Conservation (phyloP, 2,113 vertebrate species). For the Vulpes lagopus region DNA sequence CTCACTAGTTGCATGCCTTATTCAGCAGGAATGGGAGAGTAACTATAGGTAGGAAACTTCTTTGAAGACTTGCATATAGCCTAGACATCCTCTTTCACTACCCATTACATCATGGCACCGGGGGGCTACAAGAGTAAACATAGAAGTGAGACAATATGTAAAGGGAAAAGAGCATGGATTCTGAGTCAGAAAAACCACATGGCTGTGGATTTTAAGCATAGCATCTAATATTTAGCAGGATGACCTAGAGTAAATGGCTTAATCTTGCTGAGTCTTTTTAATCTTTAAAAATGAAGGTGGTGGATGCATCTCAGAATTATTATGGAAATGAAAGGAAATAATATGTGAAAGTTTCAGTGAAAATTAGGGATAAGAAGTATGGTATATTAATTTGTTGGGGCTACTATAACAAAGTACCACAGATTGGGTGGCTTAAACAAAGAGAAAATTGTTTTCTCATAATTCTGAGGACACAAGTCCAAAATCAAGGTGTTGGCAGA, state of each 20-base stretch:
- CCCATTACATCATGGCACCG: not conserved
- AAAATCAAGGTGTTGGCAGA: not conserved
- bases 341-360: not conserved
- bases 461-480: not conserved
- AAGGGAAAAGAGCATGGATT: not conserved
- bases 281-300: not conserved
- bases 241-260: not conserved
- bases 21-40: not conserved
- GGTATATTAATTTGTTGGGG: not conserved
- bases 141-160: fast-evolving
- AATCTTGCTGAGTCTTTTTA: not conserved
- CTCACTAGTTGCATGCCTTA: not conserved
- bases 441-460: not conserved
- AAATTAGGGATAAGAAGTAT: not conserved
- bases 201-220: not conserved
- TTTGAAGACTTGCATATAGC: not conserved
- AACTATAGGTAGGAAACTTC: not conserved
- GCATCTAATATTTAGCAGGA: not conserved
- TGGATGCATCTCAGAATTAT: not conserved
- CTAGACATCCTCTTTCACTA: not conserved
- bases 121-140: not conserved
- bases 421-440: not conserved
- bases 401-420: not conserved
- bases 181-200: not conserved
- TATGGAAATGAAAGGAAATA: not conserved